phyloP scores from a whole-genome alignment of 2,113 vertebrate genomes.

The Delphinus delphis region DNA sequence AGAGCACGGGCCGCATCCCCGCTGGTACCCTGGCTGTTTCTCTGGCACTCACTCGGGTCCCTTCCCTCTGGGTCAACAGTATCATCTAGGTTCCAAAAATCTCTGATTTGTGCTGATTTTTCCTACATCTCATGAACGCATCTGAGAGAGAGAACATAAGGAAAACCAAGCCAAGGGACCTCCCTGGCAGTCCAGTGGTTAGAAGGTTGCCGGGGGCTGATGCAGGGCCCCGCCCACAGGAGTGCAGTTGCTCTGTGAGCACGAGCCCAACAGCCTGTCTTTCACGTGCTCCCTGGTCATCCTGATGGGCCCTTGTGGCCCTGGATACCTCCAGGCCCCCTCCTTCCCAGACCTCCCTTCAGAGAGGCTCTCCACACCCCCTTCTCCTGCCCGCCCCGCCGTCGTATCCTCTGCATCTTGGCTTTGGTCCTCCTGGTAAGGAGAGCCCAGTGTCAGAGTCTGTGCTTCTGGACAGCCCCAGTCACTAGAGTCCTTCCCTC shows the following conservation, averaged over 20 bases:
- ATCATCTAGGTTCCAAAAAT: not conserved
- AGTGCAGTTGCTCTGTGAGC: not conserved
- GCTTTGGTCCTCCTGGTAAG: not conserved
- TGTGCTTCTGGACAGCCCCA: not conserved
- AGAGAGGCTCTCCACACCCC: not conserved
- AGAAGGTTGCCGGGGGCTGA: too few relatives aligned
- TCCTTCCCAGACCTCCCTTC: not conserved
- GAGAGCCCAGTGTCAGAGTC: not conserved
- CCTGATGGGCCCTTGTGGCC: not conserved
- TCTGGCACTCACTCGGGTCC: not conserved
- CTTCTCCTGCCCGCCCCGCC: not conserved
- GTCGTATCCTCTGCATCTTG: not conserved
- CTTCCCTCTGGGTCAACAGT: not conserved
- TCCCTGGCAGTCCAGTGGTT: too few relatives aligned
- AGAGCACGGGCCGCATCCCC: not conserved
- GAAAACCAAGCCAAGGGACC: not conserved
- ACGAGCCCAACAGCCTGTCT: not conserved
- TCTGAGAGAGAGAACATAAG: not conserved
- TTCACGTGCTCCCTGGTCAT: not conserved
- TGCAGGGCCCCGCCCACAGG: not conserved
- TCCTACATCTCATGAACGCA: not conserved
- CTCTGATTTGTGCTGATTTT: not conserved
- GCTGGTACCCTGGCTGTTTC: not conserved
- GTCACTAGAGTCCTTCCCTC: not conserved
- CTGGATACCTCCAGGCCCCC: too few relatives aligned